These are phyloP conservation scores for Sisor rabdophorus DNA, from an alignment of 2,113 vertebrate species.

Conservation along the genomic window DNA sequence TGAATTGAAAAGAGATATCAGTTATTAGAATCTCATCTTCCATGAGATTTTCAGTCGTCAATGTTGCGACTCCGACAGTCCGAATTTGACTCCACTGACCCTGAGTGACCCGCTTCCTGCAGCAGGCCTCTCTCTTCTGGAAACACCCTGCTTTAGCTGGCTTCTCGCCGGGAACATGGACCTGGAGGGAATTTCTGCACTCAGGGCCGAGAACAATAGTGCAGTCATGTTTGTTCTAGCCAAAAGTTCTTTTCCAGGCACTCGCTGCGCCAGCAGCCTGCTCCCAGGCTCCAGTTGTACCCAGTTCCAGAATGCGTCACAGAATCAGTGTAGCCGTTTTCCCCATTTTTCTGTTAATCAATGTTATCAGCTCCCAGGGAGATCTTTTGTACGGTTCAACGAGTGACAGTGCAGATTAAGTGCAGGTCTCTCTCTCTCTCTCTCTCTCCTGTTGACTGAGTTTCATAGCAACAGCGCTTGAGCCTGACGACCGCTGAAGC, in stretches of 20 bases:
- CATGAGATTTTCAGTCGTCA: constrained; percentile 12
- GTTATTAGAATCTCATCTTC: neutral
- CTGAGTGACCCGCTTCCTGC: constrained; percentile 46
- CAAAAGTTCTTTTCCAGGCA: constrained; percentile 25
- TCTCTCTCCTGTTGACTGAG: constrained; percentile 53
- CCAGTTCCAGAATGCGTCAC: neutral
- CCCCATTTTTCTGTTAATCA: neutral
- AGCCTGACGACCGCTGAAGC: constrained; percentile 67
- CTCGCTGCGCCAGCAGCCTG: constrained; percentile 1
- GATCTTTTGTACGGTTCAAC: constrained; percentile 9
- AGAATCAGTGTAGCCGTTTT: constrained; percentile 7
- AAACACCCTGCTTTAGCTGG: constrained; percentile 30
- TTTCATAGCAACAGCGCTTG: constrained; percentile 74
- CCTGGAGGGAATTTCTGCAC: constrained; percentile 20
- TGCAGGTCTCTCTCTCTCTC: constrained; percentile 46
- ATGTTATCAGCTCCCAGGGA: neutral
- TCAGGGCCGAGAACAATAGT: constrained; percentile 27
- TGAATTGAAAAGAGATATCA: no score
- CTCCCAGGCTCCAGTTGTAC: neutral
- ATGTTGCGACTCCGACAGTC: constrained; percentile 7
- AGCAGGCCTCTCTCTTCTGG: constrained; percentile 29
- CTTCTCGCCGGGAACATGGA: constrained; percentile 33
- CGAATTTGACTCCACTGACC: constrained; percentile 43
- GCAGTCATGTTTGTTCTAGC: constrained; percentile 23
- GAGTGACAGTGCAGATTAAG: constrained; percentile 44